Evolutionary conservation across 2,113 vertebrate species (phyloP).

Genomic region (Trichechus manatus): DNA sequence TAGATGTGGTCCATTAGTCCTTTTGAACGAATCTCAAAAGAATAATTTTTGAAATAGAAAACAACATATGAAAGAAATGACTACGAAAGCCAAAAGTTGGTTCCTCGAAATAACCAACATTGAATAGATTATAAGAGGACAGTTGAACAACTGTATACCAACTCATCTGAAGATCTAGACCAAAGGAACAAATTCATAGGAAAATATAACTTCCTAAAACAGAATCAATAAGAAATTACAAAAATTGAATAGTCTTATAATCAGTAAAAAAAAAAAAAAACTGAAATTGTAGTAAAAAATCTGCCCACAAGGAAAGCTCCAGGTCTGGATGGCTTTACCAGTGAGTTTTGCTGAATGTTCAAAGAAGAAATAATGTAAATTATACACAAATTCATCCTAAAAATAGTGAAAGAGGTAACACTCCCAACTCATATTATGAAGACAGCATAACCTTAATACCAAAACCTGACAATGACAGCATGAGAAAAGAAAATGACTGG

Average conservation of each 20-base stretch:
- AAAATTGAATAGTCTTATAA: background rate
- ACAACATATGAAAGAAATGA: background rate
- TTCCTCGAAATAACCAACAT: constrained; percentile 14
- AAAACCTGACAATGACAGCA: background rate
- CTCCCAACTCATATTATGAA: too few species aligned
- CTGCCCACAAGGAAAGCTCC: background rate
- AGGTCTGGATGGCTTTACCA: background rate
- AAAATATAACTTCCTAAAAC: background rate
- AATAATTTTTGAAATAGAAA: background rate
- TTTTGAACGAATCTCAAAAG: too few species aligned
- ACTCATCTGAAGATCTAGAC: background rate
- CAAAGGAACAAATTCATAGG: too few species aligned
- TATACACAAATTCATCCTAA: too few species aligned
- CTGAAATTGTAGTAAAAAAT: background rate
- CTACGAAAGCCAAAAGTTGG: background rate
- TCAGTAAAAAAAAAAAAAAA: background rate
- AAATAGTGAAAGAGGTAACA: too few species aligned
- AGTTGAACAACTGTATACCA: background rate
- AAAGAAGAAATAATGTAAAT: background rate
- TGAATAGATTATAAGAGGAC: background rate
- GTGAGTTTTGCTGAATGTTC: background rate
- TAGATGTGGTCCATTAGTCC: too few species aligned
- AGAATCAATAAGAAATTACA: background rate
- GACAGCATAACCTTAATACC: background rate
- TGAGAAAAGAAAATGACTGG: background rate